Evolutionary conservation across 2,797 vertebrate genomes (phyloP), one percentile per base, ranked within the genome.

Genomic region (Tamandua tetradactyla): DNA sequence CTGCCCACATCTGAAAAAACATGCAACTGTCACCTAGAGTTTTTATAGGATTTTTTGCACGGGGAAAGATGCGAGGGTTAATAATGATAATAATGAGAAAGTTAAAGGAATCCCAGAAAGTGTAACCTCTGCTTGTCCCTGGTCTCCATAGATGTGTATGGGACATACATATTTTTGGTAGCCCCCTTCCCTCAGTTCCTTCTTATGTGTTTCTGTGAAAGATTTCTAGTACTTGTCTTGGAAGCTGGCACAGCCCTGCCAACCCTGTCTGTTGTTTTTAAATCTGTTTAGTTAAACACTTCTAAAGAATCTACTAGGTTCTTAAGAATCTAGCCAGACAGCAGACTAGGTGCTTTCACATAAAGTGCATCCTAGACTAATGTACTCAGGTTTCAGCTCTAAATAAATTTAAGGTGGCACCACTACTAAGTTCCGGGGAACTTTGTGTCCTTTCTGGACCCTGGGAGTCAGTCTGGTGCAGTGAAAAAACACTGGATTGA

Each of bases 311-410:
- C 30, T 94, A 49, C 68, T 82, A 14, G 88, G 92, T 94, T 88
- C 62, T 87, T 71, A 88, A 80, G 57, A 74, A 55, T 32, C 30
- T 94, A 95, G 93, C 92, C 69, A 95, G 68, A 87, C 25, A 84
- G 47, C 32, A 75, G 55, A 20, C 23, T 92, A 71, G 25, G 20
- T 92, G 82, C 55, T 96, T 90, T 92, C 71, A 57, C 35, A 37
- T 83, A 66, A 84, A 90, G 44, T 75, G 42, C 11, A 84, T 27
- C 52, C 52, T 42, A 91, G 92, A 91, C 69, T 44, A 44, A 93
- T 91, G 40, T 93, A 74, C 25, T 86, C 17, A 30, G 82, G 69
- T 64, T 82, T 95, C 92, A 87, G 64, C 40, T 59, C 57, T 37
- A n/a, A 37, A 42, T 64, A 68, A 12, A 86, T 82, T 78, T 93